Percentiles rank a stretch among this genome's conserved stretches.
phyloP scores from a whole-genome alignment of 2,888 invertebrate genomes.

The Petrophora chlorosata region DNA sequence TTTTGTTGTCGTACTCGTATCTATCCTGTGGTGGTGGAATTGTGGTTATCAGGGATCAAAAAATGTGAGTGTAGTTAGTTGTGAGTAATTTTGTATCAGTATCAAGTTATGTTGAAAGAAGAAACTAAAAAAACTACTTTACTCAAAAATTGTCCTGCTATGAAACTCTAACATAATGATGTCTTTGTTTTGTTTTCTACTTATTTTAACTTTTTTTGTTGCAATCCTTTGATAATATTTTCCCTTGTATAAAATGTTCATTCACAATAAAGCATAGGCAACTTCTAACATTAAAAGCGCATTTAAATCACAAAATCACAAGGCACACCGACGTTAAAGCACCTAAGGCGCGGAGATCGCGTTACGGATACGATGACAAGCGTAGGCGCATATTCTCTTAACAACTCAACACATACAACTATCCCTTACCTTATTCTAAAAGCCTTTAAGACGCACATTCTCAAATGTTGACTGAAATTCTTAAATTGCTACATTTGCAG shows the following conservation, averaged over 20 bases:
- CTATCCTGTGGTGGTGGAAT: conserved; percentile 7
- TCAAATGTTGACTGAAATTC: neutral
- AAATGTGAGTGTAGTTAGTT: too few relatives aligned
- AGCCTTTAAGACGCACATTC: conserved; percentile 3
- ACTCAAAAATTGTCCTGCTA: too few relatives aligned
- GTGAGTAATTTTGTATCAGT: too few relatives aligned
- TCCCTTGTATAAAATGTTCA: conserved; percentile 13
- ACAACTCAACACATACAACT: conserved; percentile 12
- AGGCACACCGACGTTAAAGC: conserved; percentile 51
- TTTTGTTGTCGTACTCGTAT: conserved; percentile 24
- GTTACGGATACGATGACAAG: conserved; percentile 69
- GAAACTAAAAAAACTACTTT: too few relatives aligned
- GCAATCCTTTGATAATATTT: conserved; percentile 8
- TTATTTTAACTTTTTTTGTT: too few relatives aligned
- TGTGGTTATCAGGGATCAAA: too few relatives aligned
- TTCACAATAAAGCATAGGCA: conserved; percentile 13
- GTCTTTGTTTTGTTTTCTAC: too few relatives aligned
- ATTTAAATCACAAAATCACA: conserved; percentile 54
- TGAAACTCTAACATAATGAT: too few relatives aligned
- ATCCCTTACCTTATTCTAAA: neutral
- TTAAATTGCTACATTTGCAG: neutral
- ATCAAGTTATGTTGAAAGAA: too few relatives aligned
- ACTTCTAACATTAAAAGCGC: conserved; percentile 43
- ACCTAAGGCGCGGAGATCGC: conserved; percentile 61
- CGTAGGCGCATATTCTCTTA: conserved; percentile 57